Evolutionary conservation across 2,888 invertebrate species (phyloP).

Genomic region (Microctonus brassicae): DNA sequence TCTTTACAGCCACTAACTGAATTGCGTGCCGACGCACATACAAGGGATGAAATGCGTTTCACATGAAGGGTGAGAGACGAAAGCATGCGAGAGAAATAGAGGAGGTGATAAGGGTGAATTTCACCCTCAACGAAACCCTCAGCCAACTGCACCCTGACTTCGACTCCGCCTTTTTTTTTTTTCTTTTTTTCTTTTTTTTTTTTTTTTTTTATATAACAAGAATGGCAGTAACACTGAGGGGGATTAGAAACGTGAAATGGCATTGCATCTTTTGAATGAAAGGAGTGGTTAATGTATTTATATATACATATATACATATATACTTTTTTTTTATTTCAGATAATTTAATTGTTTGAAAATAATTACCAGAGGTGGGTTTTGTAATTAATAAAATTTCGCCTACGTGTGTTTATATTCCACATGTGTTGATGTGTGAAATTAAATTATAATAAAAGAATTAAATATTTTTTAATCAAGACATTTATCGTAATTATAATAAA

Average conservation of each 20-base stretch:
- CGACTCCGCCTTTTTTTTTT: constrained; percentile 13
- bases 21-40: constrained; percentile 25
- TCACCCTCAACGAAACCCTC: constrained; percentile 30
- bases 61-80: background rate
- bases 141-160: constrained; percentile 24
- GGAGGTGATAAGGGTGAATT: constrained; percentile 6
- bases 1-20: constrained; percentile 42
- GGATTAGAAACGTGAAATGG: constrained; percentile 13
- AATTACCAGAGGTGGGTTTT: background rate
- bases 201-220: too few species aligned
- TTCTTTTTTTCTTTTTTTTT: too few species aligned
- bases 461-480: background rate
- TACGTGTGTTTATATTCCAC: constrained; percentile 3
- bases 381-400: background rate
- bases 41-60: background rate
- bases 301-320: background rate
- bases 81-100: background rate
- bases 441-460: background rate
- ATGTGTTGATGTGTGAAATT: background rate
- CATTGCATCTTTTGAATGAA: constrained; percentile 21
- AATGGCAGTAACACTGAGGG: background rate
- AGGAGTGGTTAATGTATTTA: background rate
- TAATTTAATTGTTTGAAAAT: constrained; percentile 20
- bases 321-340: background rate
- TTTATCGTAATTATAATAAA: background rate